A percentile compares a stretch with the other conserved stretches of the same genome.
Evolutionary conservation across 2,113 vertebrate species (phyloP).

Genomic region (Myodes glareolus): DNA sequence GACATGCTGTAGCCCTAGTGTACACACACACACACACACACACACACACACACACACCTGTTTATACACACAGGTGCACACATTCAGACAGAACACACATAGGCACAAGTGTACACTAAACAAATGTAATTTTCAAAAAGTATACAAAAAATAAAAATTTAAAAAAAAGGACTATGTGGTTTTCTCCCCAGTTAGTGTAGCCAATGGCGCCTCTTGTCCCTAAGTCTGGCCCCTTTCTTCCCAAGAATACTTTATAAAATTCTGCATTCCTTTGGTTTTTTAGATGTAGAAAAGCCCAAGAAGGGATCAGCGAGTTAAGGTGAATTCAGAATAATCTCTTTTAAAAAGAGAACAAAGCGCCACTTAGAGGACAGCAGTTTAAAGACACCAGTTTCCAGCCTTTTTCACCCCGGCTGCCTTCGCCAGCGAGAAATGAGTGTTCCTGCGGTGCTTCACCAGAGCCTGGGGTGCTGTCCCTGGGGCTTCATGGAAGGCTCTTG

Average conservation of each 20-base stretch:
- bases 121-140: background rate
- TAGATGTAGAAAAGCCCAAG: background rate
- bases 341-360: slow-evolving; percentile 38
- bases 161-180: background rate
- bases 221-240: background rate
- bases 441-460: too few relatives aligned
- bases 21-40: background rate
- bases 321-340: background rate
- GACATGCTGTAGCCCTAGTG: background rate
- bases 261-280: background rate
- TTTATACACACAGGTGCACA: background rate
- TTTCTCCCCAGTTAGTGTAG: too few relatives aligned
- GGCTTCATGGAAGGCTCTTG: slow-evolving; percentile 25
- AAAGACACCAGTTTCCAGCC: background rate
- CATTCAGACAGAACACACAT: background rate
- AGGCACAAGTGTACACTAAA: background rate
- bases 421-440: slow-evolving; percentile 11
- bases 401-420: background rate
- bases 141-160: background rate
- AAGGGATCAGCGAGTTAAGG: background rate
- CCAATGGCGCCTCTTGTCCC: background rate
- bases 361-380: background rate
- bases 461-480: background rate
- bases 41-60: background rate
- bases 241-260: background rate